phyloP scores from a whole-genome alignment of 2,797 vertebrate genomes.

The Argentina silus region DNA sequence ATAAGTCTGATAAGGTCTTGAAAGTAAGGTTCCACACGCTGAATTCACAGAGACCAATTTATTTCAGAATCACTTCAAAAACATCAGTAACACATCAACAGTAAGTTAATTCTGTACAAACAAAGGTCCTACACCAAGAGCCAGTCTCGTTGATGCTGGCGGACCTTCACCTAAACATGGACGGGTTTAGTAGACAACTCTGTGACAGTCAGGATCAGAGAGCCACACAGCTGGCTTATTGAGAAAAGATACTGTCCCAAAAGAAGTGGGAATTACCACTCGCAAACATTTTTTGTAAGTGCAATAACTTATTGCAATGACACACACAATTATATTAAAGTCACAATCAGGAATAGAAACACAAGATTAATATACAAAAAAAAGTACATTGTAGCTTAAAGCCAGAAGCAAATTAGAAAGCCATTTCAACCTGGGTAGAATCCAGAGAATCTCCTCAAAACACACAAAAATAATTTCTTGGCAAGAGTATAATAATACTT shows the following conservation, averaged over 20 bases:
- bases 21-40: conserved; percentile 23
- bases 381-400: conserved; percentile 66
- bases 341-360: conserved; percentile 71
- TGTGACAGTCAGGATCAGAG: conserved; percentile 33
- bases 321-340: conserved; percentile 60
- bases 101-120: conserved; percentile 63
- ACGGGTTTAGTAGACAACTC: conserved; percentile 47
- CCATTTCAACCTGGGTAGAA: conserved; percentile 60
- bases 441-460: conserved; percentile 56
- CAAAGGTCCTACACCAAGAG: conserved; percentile 52
- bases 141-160: conserved; percentile 45
- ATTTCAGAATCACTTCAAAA: conserved; percentile 68
- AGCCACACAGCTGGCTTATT: conserved; percentile 28
- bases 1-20: not conserved
- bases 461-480: conserved; percentile 60
- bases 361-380: conserved; percentile 72
- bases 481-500: conserved; percentile 69
- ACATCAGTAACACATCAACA: conserved; percentile 51
- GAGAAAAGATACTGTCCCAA: conserved; percentile 45
- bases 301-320: conserved; percentile 86
- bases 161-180: conserved; percentile 50
- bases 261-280: conserved; percentile 34
- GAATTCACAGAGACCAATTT: conserved; percentile 59
- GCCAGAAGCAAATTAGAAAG: conserved; percentile 64
- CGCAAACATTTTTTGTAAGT: conserved; percentile 73